Base-by-base conservation (phyloP, 2,113 vertebrate species). In the Prochilodus magdalenae region DNA sequence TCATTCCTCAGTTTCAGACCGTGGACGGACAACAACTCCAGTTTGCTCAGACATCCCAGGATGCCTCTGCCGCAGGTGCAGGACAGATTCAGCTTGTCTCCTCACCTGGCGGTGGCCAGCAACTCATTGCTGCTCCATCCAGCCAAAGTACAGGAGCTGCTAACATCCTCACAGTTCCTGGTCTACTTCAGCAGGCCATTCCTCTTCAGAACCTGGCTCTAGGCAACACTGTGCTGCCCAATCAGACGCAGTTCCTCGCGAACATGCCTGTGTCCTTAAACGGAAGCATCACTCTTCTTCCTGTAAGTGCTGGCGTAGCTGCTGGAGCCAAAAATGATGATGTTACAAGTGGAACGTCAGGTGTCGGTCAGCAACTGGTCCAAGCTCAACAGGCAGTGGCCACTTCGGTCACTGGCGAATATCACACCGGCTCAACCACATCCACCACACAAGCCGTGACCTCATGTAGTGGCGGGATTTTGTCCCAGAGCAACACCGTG, bases 1-100 rank as follows among this genome's bases (percentile, higher is more conserved):
- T 99, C 60, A 97, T 98, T 81, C 98, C 97, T 53, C 97, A 98
- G 82, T 98, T 98, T 89, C 97, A 98, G 90, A 99, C 97, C 0
- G 93, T 98, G 13, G 97, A 99, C 0, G 97, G 97, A 73, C 98
- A 99, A 57, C 94, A 96, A 83, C 89, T 99, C 57, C 97, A 99
- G 86, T 96, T 99, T 1, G 87, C 96, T 73, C 89, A 96, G 47
- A 82, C 95, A 26, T 96, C 97, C 84, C 96, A 97, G 76, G 98
- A 99, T 85, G 91, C 95, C 3, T 91, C 96, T 1, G 57, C 77
- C 10, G 75, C 86, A 11, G 87, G 73, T 65, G n/a, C 63, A 11
- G 96, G 96, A 10, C 98, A 99, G 87, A 95, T 98, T 86, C 98
- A 99, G 91, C 94, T 95, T 0, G 89, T 95, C 49, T 97, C 91